Evolutionary conservation across 2,113 vertebrate species (phyloP), one percentile per base, ranked within the genome.

Genomic region (Coturnix japonica): DNA sequence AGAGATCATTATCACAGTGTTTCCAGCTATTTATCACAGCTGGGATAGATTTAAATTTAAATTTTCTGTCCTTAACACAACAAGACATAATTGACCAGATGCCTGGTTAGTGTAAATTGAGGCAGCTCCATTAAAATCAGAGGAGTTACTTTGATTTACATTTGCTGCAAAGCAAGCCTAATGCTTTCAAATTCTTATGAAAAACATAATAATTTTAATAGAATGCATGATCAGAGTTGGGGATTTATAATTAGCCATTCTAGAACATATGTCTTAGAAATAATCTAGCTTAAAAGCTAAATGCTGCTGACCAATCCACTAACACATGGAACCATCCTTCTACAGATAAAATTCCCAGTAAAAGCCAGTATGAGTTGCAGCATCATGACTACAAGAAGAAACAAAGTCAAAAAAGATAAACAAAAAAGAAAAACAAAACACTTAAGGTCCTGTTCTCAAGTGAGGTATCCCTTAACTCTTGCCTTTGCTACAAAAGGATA

Each of bases 11-110:
- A 51, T 11, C 1, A 1, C 10, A 61, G 7, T 59, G 7, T 72
- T 91, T 94, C 39, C 56, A 81, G 76, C 35, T 43, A 88, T n/a
- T 71, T 90, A 18, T 77, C 64, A 87, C 39, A 83, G 41, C 21
- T n/a, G 77, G n/a, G 31, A 75, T 30, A 63, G 20, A 72, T 85
- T 56, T 66, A 80, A 93, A 70, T 83, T 91, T 46, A 83, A 33
- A 1, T 83, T 91, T 94, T 87, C 51, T 72, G 9, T 65, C 54
- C 54, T 81, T 76, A 39, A 72, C 88, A 72, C 79, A 91, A 60
- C 8, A 72, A 57, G 69, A 64, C 26, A 28, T 83, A 84, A 72
- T 18, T 61, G 30, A 21, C 26, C 66, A 78, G 11, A 46, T 33
- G 44, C 87, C 33, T 41, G 33, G 28, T 20, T 88, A 10, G n/a